Base-by-base conservation (phyloP, 2,888 invertebrate species). In the Eucera pruinosa region DNA sequence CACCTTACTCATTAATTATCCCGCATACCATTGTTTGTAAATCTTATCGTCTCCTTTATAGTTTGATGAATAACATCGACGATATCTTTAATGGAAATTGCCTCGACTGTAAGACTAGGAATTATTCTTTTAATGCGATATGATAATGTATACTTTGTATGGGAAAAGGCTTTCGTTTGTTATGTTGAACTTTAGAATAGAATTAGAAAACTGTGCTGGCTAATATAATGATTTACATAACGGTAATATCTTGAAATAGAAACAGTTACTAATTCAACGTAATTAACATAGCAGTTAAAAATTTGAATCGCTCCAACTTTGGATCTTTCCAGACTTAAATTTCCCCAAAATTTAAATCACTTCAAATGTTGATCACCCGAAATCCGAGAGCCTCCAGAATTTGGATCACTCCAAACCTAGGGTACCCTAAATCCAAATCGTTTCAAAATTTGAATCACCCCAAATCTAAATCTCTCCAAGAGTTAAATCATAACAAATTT, bases 1-100 rank as follows among this genome's bases (percentile, higher is more conserved):
- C 45, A 30, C 43, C 39, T 62, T 45, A n/a, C 23, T n/a, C 30
- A 15, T 30, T 65, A 65, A 70, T 70, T 70, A 55, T 39, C 65
- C 30, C 15, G 20, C n/a, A 9, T 2, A 47, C 55, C 15, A 70
- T 48, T 65, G 69, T 70, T 55, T 65, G 54, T 48, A 55, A 65
- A 62, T 18, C 20, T 47, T 55, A 47, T 15, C n/a, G 54, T 27
- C 65, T 39, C 11, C 39, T 55, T 45, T 47, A 27, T 13, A 57
- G 25, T 18, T 64, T 20, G 45, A 48, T 20, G 57, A 20, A 57
- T 27, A 66, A 36, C 25, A 57, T 57, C 57, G 25, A 11, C 15
- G 20, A 57, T 54, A 20, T 54, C 36, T 57, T 13, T 25, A 27
- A 66, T 47, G 66, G 18, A 27, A 50, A 62, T 62, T 18, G 7